A percentile compares a stretch with the other conserved stretches of the same genome.
phyloP scores from a whole-genome alignment of 2,113 vertebrate species.

The Chamaetylas fuelleborni region DNA sequence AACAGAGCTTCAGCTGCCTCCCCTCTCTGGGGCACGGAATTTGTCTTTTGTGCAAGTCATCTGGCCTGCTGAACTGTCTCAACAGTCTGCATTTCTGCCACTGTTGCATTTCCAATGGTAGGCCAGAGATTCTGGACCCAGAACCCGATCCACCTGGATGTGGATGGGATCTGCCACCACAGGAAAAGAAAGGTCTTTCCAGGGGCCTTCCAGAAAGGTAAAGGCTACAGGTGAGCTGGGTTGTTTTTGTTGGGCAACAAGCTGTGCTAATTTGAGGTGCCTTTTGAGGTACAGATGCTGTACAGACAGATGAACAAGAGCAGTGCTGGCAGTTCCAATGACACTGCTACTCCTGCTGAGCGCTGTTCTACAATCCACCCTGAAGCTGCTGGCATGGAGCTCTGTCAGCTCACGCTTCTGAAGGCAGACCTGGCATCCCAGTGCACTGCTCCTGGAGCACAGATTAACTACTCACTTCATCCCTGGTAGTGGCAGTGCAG shows the following conservation, averaged over 20 bases:
- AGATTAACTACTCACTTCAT: background rate
- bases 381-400: background rate
- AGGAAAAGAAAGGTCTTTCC: background rate
- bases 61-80: constrained; percentile 49
- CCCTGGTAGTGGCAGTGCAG: background rate
- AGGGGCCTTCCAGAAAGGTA: background rate
- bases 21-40: constrained; percentile 27
- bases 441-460: background rate
- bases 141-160: background rate
- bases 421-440: background rate
- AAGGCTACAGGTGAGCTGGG: background rate
- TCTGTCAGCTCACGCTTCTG: background rate
- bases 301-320: background rate
- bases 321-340: background rate
- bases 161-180: background rate
- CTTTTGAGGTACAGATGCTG: background rate
- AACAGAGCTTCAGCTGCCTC: constrained; percentile 53
- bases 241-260: background rate
- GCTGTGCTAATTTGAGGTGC: background rate
- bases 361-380: background rate
- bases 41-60: constrained; percentile 35
- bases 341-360: background rate
- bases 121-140: background rate
- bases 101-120: constrained; percentile 49
- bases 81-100: constrained; percentile 38